Percentiles rank a stretch among this genome's conserved stretches.
Evolutionary conservation across 2,113 vertebrate genomes (phyloP).

Genomic region (Perca schrenkii): DNA sequence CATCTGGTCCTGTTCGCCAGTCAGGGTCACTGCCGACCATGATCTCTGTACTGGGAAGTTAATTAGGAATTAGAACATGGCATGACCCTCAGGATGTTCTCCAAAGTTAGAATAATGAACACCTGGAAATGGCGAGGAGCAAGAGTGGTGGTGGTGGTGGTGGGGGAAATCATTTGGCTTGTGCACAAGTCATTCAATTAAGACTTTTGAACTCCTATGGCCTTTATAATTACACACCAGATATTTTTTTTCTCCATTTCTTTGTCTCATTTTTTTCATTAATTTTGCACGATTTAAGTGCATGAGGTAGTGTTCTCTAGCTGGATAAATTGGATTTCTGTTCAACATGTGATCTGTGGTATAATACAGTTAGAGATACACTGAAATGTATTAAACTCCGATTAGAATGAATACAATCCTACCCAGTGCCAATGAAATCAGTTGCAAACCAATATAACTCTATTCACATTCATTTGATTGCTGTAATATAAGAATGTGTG

Average conservation of each 20-base stretch:
- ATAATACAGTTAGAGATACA: slow-evolving; percentile 21
- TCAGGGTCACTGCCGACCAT: slow-evolving; percentile 60
- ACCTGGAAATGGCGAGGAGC: slow-evolving; percentile 61
- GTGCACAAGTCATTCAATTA: slow-evolving; percentile 57
- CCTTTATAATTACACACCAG: slow-evolving; percentile 53
- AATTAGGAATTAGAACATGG: slow-evolving; percentile 78
- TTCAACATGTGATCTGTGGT: slow-evolving; percentile 32
- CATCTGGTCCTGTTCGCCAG: slow-evolving; percentile 43
- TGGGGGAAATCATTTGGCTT: slow-evolving; percentile 18
- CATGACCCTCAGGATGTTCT: slow-evolving; percentile 67
- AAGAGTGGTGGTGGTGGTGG: neutral
- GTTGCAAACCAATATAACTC: slow-evolving; percentile 14
- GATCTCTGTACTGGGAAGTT: slow-evolving; percentile 69
- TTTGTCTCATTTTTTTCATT: slow-evolving; percentile 1
- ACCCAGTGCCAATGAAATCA: slow-evolving; percentile 9
- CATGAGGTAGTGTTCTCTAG: neutral
- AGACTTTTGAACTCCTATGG: slow-evolving; percentile 62
- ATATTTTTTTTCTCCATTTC: slow-evolving; percentile 10
- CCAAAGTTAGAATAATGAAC: slow-evolving; percentile 76
- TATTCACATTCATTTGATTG: slow-evolving; percentile 20
- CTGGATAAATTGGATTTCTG: slow-evolving; percentile 45
- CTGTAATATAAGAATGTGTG: slow-evolving; percentile 22
- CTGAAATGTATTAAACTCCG: slow-evolving; percentile 6
- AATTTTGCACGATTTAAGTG: slow-evolving; percentile 12
- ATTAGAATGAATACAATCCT: slow-evolving; percentile 33